Evolutionary conservation across 1,140 invertebrate species (phyloP), one percentile per base, ranked within the genome.

Genomic region (Drosophila parvula): DNA sequence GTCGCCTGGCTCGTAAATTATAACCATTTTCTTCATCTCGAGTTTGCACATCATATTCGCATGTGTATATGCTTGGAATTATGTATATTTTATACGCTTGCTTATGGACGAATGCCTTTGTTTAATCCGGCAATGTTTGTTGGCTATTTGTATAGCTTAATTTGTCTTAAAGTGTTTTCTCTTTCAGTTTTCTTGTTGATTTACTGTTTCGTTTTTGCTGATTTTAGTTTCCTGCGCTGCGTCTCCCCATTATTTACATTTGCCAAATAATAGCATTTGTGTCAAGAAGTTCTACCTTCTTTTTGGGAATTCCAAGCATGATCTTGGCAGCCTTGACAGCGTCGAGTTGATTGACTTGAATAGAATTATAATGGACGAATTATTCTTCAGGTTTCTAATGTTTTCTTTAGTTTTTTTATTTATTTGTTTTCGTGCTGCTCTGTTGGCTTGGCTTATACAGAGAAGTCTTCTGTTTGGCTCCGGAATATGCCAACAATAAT

Each of bases 121-220:
- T 67, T 75, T 67, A 57, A 76, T 58, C 11, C 43, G 18, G 48
- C 48, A 40, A 36, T 50, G 64, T 74, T 57, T 68, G 41, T 45
- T 36, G 40, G 18, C 68, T 58, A 69, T 71, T 58, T 58, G 68
- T 30, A 58, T 71, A 43, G 67, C 69, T 73, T 71, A 73, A 73
- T 73, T 73, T 73, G 53, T 71, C 61, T 44, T 63, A 18, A 59
- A 83, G 60, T 83, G 63, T 63, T 74, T 73, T 67, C 68, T 79
- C 50, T 75, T 68, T 69, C 40, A 38, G 43, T 63, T 62, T 45
- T 45, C 55, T 64, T 53, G 44, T 32, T 73, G 67, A 70, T 51
- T 74, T 62, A 57, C 40, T 47, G 57, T 63, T 50, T 56, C 80
- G 44, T 22, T 50, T 59, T 61, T 43, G 61, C 56, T 64, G 56